phyloP scores from a whole-genome alignment of 2,888 invertebrate genomes.

The Ennomos quercinarius region DNA sequence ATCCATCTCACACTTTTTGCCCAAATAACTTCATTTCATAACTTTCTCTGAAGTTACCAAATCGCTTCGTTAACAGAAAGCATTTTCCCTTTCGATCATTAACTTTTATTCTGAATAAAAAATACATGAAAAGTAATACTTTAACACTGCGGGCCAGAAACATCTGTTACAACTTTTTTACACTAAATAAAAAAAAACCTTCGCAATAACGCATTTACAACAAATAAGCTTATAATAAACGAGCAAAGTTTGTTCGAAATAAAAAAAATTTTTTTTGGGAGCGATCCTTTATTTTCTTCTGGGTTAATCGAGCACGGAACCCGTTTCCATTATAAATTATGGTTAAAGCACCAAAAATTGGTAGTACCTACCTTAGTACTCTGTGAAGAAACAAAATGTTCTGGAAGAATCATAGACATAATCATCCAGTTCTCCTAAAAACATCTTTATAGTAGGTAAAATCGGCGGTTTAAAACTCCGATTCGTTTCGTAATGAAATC shows the following conservation, averaged over 20 bases:
- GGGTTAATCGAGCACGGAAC: constrained; percentile 53
- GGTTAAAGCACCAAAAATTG: constrained; percentile 46
- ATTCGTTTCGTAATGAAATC: too few species aligned
- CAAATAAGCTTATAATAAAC: constrained; percentile 67
- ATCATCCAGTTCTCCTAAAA: not conserved
- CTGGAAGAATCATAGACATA: constrained; percentile 3
- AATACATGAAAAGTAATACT: constrained; percentile 25
- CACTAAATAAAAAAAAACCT: constrained; percentile 53
- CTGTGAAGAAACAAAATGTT: not conserved
- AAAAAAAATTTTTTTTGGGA: constrained; percentile 11
- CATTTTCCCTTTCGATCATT: constrained; percentile 18
- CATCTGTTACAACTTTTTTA: constrained; percentile 45
- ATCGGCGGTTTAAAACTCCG: too few species aligned
- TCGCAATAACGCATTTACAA: constrained; percentile 59
- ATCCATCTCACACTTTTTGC: not conserved
- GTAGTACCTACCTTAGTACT: constrained; percentile 5
- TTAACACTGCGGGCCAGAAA: constrained; percentile 31
- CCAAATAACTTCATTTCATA: constrained; percentile 9
- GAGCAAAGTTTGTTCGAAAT: constrained; percentile 50
- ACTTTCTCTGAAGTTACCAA: constrained; percentile 19
- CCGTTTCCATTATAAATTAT: constrained; percentile 56
- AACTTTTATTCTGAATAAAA: constrained; percentile 7
- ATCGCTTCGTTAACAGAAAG: constrained; percentile 23
- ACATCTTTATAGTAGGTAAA: too few species aligned
- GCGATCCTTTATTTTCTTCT: constrained; percentile 55